phyloP scores from a whole-genome alignment of 2,797 vertebrate species.

The Acipenser ruthenus region DNA sequence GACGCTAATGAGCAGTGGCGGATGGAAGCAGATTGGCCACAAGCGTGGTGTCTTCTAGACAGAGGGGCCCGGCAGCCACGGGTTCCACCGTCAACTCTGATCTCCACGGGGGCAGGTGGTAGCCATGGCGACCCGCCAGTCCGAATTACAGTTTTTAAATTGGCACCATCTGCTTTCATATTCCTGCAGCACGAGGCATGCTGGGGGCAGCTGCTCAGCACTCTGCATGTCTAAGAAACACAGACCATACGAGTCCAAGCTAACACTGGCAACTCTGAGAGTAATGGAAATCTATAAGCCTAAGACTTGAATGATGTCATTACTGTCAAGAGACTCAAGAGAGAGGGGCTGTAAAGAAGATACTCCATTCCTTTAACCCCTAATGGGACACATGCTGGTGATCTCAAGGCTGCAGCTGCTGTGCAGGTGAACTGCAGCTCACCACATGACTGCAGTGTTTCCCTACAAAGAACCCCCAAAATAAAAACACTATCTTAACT shows the following conservation, averaged over 20 bases:
- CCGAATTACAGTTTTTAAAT: conserved; percentile 6
- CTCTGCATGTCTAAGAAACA: conserved; percentile 1
- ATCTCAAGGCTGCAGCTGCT: no score
- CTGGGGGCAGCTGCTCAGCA: background rate
- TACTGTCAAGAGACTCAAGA: no score
- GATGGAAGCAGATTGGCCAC: background rate
- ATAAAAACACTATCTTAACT: no score
- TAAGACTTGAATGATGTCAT: no score
- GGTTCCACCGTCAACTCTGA: background rate
- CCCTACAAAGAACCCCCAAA: no score
- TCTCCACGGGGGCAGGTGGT: conserved; percentile 5
- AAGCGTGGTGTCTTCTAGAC: background rate
- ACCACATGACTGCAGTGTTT: no score
- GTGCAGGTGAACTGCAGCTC: no score
- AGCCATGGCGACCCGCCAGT: conserved; percentile 15
- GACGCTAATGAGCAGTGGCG: background rate
- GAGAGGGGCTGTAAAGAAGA: no score
- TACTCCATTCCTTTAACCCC: no score
- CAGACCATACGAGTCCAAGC: background rate
- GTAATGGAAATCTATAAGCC: no score
- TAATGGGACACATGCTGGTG: no score
- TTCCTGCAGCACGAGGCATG: background rate
- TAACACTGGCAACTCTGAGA: no score
- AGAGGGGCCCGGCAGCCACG: background rate
- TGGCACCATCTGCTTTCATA: conserved; percentile 10